Conservation (phyloP, 2,113 vertebrate species). For the Solea senegalensis region DNA sequence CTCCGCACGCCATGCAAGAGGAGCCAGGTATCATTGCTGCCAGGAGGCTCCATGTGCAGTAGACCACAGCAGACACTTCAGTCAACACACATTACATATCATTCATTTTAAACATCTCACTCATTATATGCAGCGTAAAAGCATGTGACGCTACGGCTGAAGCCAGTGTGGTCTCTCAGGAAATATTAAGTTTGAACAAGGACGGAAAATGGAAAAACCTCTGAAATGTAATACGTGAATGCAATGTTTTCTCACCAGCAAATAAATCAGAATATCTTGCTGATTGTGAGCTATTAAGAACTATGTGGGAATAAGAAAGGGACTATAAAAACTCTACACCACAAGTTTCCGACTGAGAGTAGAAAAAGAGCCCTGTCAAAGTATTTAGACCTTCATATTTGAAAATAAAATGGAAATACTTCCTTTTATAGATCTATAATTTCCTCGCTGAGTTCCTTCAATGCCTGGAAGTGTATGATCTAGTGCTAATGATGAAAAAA, state of each 20-base stretch:
- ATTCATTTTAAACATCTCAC: constrained; percentile 14
- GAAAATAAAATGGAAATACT: not conserved
- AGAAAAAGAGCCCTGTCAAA: not conserved
- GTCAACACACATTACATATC: not conserved
- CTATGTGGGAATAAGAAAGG: not conserved
- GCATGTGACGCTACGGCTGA: too few species aligned
- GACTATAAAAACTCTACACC: too few species aligned
- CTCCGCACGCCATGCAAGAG: not conserved
- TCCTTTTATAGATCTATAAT: too few species aligned
- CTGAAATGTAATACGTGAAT: constrained; percentile 18
- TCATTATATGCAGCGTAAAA: constrained; percentile 8
- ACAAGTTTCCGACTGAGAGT: too few species aligned
- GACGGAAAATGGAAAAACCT: constrained; percentile 11
- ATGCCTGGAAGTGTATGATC: too few species aligned
- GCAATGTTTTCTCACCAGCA: constrained; percentile 10
- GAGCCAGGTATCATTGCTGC: constrained; percentile 3
- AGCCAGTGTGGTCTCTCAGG: constrained; percentile 1
- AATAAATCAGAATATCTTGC: constrained; percentile 12
- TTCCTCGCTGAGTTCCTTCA: too few species aligned
- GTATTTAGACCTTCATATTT: not conserved
- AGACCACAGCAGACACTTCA: constrained; percentile 2
- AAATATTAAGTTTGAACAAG: not conserved
- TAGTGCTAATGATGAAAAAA: too few species aligned
- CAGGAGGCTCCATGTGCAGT: constrained; percentile 11
- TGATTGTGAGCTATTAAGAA: constrained; percentile 6